Percentiles rank a stretch among this genome's conserved stretches.
phyloP scores from a whole-genome alignment of 37 sponge, comb jelly and placozoan species.

The Agelas oroides region DNA sequence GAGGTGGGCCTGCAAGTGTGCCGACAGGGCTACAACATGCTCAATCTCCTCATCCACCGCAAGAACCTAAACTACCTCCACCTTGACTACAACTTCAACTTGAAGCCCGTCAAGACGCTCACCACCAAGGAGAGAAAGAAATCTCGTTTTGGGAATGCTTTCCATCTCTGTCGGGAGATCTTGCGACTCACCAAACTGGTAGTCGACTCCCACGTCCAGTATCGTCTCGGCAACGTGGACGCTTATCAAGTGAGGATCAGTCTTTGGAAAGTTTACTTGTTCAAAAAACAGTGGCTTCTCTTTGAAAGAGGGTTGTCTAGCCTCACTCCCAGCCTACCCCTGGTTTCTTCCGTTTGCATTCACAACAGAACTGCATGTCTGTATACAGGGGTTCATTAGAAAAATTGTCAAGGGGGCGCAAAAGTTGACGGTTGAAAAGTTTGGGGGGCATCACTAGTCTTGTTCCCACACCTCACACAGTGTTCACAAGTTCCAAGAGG shows the following conservation, averaged over 20 bases:
- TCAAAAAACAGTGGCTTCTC: too few species aligned
- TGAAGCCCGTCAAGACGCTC: slow-evolving; percentile 99
- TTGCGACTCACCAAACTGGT: slow-evolving; percentile 97
- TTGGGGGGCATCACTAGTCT: too few species aligned
- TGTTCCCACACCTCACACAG: too few species aligned
- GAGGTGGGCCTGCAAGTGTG: slow-evolving; percentile 99
- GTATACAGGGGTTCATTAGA: too few species aligned
- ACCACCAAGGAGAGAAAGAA: slow-evolving; percentile 99
- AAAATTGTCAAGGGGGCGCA: too few species aligned
- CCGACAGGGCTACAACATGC: slow-evolving; percentile 99
- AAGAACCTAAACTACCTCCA: slow-evolving; percentile 99
- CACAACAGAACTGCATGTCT: too few species aligned
- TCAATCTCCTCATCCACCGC: slow-evolving; percentile 98
- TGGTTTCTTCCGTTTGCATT: too few species aligned
- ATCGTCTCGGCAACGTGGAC: slow-evolving; percentile 98
- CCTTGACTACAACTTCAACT: slow-evolving; percentile 99
- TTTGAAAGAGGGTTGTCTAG: too few species aligned
- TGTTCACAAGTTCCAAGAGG: too few species aligned
- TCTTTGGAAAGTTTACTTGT: too few species aligned
- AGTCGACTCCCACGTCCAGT: slow-evolving; percentile 99
- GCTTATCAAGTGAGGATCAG: slow-evolving; percentile 86
- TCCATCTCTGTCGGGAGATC: slow-evolving; percentile 99
- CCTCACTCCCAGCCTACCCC: too few species aligned
- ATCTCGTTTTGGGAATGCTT: slow-evolving; percentile 98
- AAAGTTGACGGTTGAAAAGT: too few species aligned